phyloP scores from a whole-genome alignment of 2,888 invertebrate species.

The Conomelus anceps region DNA sequence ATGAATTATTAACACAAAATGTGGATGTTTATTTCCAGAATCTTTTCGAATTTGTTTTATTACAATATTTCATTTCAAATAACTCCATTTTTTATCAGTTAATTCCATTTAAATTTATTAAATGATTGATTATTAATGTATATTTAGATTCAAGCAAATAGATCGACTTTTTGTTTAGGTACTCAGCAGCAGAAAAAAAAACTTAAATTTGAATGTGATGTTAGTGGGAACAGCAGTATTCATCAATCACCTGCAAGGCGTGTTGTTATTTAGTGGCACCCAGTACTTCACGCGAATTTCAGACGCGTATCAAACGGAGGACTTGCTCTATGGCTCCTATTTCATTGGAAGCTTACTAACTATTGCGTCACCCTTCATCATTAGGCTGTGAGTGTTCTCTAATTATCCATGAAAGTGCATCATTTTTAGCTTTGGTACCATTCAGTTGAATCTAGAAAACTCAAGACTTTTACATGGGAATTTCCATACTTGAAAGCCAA shows the following conservation, averaged over 20 bases:
- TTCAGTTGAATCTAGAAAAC: no score
- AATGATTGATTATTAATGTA: no score
- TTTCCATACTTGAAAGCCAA: no score
- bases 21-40: no score
- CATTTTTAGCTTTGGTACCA: no score
- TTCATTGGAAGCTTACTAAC: constrained; percentile 44
- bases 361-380: constrained; percentile 41
- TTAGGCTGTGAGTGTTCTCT: constrained; percentile 28
- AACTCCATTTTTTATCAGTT: no score
- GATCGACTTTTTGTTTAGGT: neutral
- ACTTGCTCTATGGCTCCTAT: constrained; percentile 53
- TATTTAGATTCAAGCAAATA: no score
- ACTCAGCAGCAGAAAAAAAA: neutral
- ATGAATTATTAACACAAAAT: no score
- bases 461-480: no score
- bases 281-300: constrained; percentile 35
- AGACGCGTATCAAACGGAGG: constrained; percentile 49
- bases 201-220: constrained; percentile 41
- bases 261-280: constrained; percentile 44
- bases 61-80: no score
- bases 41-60: no score
- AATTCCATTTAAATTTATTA: no score
- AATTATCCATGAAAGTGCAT: neutral
- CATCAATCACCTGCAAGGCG: constrained; percentile 50
- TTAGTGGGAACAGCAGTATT: constrained; percentile 50